Conservation (phyloP, 2,113 vertebrate genomes). For the Scalopus aquaticus region DNA sequence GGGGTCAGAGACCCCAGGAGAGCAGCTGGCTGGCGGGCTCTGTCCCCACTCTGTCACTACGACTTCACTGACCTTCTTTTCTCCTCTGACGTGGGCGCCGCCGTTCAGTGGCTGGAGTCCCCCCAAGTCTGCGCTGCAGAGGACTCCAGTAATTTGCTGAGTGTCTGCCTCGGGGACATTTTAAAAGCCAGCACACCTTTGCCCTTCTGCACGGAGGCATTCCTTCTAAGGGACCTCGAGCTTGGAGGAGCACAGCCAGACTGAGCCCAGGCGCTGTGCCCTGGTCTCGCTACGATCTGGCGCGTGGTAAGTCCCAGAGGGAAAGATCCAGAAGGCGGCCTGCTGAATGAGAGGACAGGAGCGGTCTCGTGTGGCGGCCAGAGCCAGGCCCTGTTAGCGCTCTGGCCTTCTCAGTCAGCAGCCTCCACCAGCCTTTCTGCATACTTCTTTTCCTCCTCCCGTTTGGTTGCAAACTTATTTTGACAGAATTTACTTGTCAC, state of each 20-base stretch:
- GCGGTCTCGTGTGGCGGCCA: neutral
- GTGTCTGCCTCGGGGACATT: neutral
- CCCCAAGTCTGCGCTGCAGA: neutral
- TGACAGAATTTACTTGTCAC: slow-evolving; percentile 79
- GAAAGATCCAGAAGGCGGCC: neutral
- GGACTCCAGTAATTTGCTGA: neutral
- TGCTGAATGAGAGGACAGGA: neutral
- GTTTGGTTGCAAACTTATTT: slow-evolving; percentile 63
- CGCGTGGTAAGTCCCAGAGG: neutral
- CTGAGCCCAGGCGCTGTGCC: neutral
- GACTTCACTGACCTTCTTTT: neutral
- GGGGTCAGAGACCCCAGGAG: neutral
- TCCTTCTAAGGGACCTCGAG: neutral
- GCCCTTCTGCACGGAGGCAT: neutral
- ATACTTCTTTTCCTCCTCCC: neutral
- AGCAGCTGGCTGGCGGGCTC: neutral
- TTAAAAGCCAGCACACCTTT: neutral
- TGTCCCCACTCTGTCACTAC: neutral
- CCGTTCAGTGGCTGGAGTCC: neutral
- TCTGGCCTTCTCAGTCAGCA: neutral
- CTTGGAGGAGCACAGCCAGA: neutral
- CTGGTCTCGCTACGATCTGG: neutral
- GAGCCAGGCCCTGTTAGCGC: neutral
- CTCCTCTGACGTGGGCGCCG: neutral
- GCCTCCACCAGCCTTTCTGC: neutral